Base-by-base conservation (phyloP, 2,797 vertebrate species). In the Rhadinocentrus ornatus region DNA sequence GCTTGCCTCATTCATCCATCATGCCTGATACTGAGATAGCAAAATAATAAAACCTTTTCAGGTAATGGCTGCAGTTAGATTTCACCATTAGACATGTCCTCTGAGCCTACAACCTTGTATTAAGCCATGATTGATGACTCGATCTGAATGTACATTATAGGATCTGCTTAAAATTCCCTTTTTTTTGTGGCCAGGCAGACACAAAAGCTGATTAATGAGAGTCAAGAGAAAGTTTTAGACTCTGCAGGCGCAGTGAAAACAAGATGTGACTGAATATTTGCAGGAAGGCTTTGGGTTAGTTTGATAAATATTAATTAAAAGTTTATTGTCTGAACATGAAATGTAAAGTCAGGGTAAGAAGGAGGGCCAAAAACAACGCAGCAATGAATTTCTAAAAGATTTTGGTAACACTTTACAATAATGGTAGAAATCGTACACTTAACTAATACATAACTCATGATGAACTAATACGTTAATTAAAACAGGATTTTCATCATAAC, bases 51-150 rank as follows among this genome's bases (percentile, higher is more conserved):
- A 88, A 85, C 64, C 77, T 78, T 86, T 87, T 88, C 83, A 87
- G 88, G 82, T 91, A 89, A 91, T 91, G 86, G 80, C 77, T 52
- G 41, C 63, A 37, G 80, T 83, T 73, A 82, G 81, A 81, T 77
- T 57, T 77, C 48, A 26, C 73, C 63, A 83, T 89, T 84, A 89
- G 69, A 75, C 77, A 67, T 24, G 69, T 85, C 81, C 70, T 66
- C 62, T 67, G 61, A 62, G 66, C 62, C 66, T 72, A 70, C 76
- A 82, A 75, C 78, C 72, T 73, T 68, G 73, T 82, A 81, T 89
- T 76, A 73, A 75, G 54, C 56, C 37, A 9, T 92, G 91, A 93
- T 89, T 87, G 89, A 92, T 92, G 82, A 87, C 83, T 84, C 89
- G 85, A 89, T 87, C 80, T 65, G 66, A 64, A 37, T 61, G 55